A percentile compares a stretch with the other conserved stretches of the same genome.
phyloP scores from a whole-genome alignment of 2,888 invertebrate species.

The Dasypogon diadema region DNA sequence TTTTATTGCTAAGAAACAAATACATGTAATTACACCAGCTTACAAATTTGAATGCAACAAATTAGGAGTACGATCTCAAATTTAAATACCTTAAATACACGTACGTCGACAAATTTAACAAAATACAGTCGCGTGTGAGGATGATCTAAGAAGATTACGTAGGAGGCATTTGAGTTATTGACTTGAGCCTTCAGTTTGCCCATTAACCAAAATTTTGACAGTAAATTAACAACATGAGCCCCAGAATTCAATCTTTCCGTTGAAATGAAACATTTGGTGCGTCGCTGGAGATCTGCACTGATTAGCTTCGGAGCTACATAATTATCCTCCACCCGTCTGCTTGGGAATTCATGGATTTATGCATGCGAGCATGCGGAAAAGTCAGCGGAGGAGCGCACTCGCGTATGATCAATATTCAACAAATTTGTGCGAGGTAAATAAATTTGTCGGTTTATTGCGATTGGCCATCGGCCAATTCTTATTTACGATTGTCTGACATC shows the following conservation, averaged over 20 bases:
- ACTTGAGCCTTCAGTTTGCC: too few relatives aligned
- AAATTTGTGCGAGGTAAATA: conserved; percentile 51
- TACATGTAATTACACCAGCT: too few relatives aligned
- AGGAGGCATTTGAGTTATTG: too few relatives aligned
- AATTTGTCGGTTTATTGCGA: conserved; percentile 54
- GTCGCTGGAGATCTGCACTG: neutral
- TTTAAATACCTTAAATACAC: too few relatives aligned
- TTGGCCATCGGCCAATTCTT: conserved; percentile 55
- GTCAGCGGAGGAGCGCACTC: neutral
- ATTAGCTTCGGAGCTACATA: neutral
- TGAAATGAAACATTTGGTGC: conserved; percentile 31
- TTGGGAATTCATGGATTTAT: neutral
- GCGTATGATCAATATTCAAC: conserved; percentile 31
- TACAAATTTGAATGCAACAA: too few relatives aligned
- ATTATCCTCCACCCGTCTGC: neutral
- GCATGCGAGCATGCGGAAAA: neutral
- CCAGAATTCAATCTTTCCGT: neutral
- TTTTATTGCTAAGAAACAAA: too few relatives aligned
- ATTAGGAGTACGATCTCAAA: too few relatives aligned
- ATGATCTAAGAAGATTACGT: too few relatives aligned
- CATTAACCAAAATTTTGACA: too few relatives aligned
- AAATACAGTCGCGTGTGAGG: too few relatives aligned
- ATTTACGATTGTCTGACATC: conserved; percentile 53
- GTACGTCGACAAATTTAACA: too few relatives aligned
- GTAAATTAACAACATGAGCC: neutral